These are phyloP conservation scores for Thereva nobilitata DNA, from an alignment of 2,888 invertebrate species.

Conservation along the genomic window DNA sequence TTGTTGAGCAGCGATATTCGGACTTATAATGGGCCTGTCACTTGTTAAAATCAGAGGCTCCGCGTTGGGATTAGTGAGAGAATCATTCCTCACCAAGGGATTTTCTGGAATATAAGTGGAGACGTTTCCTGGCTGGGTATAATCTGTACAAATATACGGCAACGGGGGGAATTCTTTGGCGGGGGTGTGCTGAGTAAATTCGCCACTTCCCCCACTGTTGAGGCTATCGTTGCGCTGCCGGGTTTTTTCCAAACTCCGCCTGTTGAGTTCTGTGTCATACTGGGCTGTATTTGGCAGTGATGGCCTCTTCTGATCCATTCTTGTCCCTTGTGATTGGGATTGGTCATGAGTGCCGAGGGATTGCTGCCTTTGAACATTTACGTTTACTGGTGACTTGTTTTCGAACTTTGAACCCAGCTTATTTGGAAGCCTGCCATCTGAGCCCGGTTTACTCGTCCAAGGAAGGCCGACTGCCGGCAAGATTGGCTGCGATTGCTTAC, in stretches of 20 bases:
- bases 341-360: slow-evolving; percentile 49
- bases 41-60: slow-evolving; percentile 54
- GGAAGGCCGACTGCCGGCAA: slow-evolving; percentile 52
- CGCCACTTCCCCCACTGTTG: not conserved
- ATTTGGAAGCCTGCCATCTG: slow-evolving; percentile 61
- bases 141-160: slow-evolving; percentile 61
- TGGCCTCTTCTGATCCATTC: slow-evolving; percentile 48
- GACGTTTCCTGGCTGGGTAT: slow-evolving; percentile 56
- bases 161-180: slow-evolving; percentile 1
- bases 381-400: slow-evolving; percentile 48
- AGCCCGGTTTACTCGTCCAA: slow-evolving; percentile 60
- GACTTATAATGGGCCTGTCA: slow-evolving; percentile 50
- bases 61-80: slow-evolving; percentile 54
- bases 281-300: slow-evolving; percentile 54
- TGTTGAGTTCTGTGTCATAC: slow-evolving; percentile 58
- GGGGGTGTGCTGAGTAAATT: not conserved
- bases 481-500: slow-evolving; percentile 44
- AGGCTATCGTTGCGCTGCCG: too few relatives aligned
- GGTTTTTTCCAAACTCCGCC: slow-evolving; percentile 58
- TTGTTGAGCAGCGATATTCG: slow-evolving; percentile 43
- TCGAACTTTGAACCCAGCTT: slow-evolving; percentile 65
- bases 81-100: slow-evolving; percentile 44
- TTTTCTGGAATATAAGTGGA: slow-evolving; percentile 59
- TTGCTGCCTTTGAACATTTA: slow-evolving; percentile 50
- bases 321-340: slow-evolving; percentile 46